Conservation (phyloP, 2,797 vertebrate species). For the Tapera naevia region DNA sequence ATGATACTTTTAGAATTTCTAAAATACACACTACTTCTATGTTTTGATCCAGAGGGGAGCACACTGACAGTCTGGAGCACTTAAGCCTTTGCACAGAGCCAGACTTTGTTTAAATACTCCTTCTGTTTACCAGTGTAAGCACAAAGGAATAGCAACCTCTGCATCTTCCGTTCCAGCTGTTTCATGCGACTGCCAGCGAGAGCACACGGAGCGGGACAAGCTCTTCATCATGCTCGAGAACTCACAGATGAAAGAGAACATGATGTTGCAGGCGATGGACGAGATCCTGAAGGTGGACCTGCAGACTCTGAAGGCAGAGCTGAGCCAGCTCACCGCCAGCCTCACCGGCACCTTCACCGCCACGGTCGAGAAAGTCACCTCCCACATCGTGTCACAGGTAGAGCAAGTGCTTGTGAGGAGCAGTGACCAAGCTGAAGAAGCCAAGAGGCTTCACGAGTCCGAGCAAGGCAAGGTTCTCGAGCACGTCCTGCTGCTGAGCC, state of each 20-base stretch:
- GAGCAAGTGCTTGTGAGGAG: conserved; percentile 73
- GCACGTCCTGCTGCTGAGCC: conserved; percentile 76
- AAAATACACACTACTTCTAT: background rate
- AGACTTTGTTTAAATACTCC: background rate
- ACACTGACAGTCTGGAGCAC: background rate
- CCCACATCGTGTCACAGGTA: conserved; percentile 66
- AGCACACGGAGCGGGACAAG: conserved; percentile 91
- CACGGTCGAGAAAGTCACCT: conserved; percentile 70
- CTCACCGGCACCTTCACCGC: conserved; percentile 68
- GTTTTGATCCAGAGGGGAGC: background rate
- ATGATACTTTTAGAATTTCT: background rate
- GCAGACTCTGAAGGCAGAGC: conserved; percentile 81
- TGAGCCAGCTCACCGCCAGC: conserved; percentile 81
- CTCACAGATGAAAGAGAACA: conserved; percentile 96
- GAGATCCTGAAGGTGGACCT: conserved; percentile 86
- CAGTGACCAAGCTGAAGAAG: conserved; percentile 36
- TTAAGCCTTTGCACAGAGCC: background rate
- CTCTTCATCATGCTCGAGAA: conserved; percentile 96
- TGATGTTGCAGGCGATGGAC: conserved; percentile 89
- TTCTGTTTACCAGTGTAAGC: background rate
- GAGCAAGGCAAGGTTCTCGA: conserved; percentile 73
- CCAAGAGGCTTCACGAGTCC: background rate
- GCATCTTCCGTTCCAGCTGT: conserved; percentile 56
- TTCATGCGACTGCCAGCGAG: conserved; percentile 78
- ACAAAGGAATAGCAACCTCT: background rate